A percentile compares a stretch with the other conserved stretches of the same genome.
phyloP scores from a whole-genome alignment of 2,888 invertebrate species.

The Ceratothoa steindachneri region DNA sequence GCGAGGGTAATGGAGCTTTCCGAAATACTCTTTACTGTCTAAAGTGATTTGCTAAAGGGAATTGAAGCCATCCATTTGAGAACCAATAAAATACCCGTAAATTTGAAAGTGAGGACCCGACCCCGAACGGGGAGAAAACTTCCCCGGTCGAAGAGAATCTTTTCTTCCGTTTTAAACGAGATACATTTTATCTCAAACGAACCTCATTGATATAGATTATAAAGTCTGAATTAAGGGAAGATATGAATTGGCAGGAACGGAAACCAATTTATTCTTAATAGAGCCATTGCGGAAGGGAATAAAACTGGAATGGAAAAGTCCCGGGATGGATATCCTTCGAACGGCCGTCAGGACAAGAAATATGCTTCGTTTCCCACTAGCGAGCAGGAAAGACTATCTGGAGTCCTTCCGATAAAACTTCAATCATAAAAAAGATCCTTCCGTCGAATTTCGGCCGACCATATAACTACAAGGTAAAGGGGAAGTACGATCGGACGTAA shows the following conservation, averaged over 20 bases:
- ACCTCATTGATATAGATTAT: neutral
- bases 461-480: constrained; percentile 6
- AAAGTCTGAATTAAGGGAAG: neutral
- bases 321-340: neutral
- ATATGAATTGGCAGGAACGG: neutral
- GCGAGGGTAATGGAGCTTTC: too few species aligned
- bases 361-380: neutral
- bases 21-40: too few species aligned
- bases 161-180: neutral
- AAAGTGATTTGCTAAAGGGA: too few species aligned
- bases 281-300: neutral
- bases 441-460: neutral
- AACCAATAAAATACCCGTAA: too few species aligned
- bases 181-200: neutral
- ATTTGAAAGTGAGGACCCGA: too few species aligned
- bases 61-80: too few species aligned
- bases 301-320: neutral
- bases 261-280: constrained; percentile 1
- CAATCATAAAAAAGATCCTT: constrained; percentile 1
- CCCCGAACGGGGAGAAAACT: too few species aligned
- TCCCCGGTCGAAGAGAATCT: too few species aligned
- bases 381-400: neutral
- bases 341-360: constrained; percentile 1
- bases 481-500: neutral
- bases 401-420: constrained; percentile 5